Evolutionary conservation across 2,888 invertebrate genomes (phyloP), one percentile per base, ranked within the genome.

Genomic region (Agrotis ipsilon): DNA sequence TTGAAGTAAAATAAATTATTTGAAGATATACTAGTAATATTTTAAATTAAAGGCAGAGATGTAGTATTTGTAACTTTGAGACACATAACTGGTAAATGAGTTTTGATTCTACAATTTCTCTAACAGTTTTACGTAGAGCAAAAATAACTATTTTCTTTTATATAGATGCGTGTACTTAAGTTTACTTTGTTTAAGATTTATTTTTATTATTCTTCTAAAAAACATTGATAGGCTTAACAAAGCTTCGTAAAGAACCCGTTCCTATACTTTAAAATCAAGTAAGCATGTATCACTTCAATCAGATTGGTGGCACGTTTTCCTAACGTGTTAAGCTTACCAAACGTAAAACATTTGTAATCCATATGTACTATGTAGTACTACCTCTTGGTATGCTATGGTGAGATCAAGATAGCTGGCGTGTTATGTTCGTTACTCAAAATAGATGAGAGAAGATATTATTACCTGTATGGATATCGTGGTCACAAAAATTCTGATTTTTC

Each of bases 391-490:
- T 27, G n/a, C 45, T 51, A 48, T 66, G 61, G 64, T 45, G 27
- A 59, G 78, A 79, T 79, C 82, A 78, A 82, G 78, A 82, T 79
- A 79, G 65, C 60, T 52, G 11, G 14, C 14, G 64, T 61, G 58
- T 61, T 64, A 46, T 78, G 27, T 58, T 59, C n/a, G 58, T 62
- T 61, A 72, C 64, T 73, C 49, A 54, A 72, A 72, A 79, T 78
- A 79, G 68, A 78, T 39, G 64, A 43, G 16, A 59, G 59, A 67
- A 13, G 54, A 55, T 57, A 71, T 81, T 71, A 61, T 78, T 67
- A 68, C 72, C 72, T 54, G 57, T 9, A 24, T 32, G 18, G 43
- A 60, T 27, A 27, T 49, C 46, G 18, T 75, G 27, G 52, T 66
- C 62, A 54, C 32, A 54, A 63, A 65, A 65, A 46, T 52, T 58